Percentiles rank a stretch among this genome's conserved stretches.
phyloP scores from a whole-genome alignment of 2,888 invertebrate species.

The Tricholauxania praeusta region DNA sequence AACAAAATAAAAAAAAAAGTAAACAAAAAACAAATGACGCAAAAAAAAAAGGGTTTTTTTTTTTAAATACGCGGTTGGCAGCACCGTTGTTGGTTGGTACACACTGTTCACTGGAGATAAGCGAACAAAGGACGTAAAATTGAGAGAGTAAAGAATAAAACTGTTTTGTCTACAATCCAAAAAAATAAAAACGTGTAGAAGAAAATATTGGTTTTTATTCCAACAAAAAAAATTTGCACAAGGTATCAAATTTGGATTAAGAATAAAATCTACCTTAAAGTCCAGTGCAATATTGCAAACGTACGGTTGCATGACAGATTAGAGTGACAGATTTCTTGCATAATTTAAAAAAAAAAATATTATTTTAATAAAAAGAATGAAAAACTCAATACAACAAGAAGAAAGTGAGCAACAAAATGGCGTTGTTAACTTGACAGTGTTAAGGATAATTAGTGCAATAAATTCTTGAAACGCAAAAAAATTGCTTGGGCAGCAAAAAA shows the following conservation, averaged over 20 bases:
- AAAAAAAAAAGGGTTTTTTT: background rate
- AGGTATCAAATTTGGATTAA: conserved; percentile 34
- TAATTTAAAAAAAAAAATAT: conserved; percentile 7
- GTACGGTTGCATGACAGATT: background rate
- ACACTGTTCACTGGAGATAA: no score
- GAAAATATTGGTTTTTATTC: no score
- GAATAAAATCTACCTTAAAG: conserved; percentile 13
- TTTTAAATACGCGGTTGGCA: no score
- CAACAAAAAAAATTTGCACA: conserved; percentile 17
- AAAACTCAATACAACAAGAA: conserved; percentile 24
- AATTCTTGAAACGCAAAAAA: no score
- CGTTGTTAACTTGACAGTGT: no score
- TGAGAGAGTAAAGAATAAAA: no score
- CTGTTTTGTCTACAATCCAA: background rate
- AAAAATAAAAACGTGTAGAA: no score
- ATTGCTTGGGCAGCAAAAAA: no score
- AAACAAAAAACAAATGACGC: background rate
- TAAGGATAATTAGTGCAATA: no score
- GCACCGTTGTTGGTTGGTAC: no score
- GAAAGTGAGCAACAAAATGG: background rate
- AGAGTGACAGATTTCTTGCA: conserved; percentile 27
- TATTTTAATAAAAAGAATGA: background rate
- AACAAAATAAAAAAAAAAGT: conserved; percentile 24
- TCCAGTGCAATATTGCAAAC: background rate
- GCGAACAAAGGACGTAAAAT: background rate